These are phyloP conservation scores for Tupaia chinensis DNA, from an alignment of 2,113 vertebrate genomes.

Conservation along the genomic window DNA sequence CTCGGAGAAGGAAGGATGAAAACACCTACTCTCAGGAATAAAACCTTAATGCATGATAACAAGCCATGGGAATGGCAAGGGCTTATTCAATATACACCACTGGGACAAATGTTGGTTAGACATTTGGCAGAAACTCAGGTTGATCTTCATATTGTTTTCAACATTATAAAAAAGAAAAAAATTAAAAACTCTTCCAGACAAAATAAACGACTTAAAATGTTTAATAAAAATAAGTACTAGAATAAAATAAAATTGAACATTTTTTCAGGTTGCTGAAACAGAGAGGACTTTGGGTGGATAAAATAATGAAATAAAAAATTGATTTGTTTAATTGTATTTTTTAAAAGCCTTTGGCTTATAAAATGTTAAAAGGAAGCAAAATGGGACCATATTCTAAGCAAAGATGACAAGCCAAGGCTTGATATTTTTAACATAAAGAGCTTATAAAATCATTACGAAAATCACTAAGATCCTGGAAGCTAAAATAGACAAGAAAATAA, in stretches of 20 bases:
- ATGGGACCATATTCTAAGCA: conserved; percentile 33
- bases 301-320: conserved; percentile 49
- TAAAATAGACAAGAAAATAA: conserved; percentile 64
- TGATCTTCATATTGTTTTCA: background rate
- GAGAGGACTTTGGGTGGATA: background rate
- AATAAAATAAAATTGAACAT: conserved; percentile 23
- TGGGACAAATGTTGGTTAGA: background rate
- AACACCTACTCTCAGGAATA: background rate
- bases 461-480: conserved; percentile 43
- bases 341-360: background rate
- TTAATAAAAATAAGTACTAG: conserved; percentile 36
- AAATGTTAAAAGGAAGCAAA: conserved; percentile 57
- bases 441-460: conserved; percentile 52
- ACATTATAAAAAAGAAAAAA: background rate
- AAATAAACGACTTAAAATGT: background rate
- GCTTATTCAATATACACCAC: background rate
- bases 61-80: background rate
- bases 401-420: conserved; percentile 35
- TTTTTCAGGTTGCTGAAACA: conserved; percentile 9
- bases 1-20: background rate
- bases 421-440: conserved; percentile 53
- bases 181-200: background rate
- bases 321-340: conserved; percentile 5
- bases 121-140: background rate
- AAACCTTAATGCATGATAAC: background rate